Conservation (phyloP, 2,113 vertebrate species). For the Crotophaga sulcirostris region DNA sequence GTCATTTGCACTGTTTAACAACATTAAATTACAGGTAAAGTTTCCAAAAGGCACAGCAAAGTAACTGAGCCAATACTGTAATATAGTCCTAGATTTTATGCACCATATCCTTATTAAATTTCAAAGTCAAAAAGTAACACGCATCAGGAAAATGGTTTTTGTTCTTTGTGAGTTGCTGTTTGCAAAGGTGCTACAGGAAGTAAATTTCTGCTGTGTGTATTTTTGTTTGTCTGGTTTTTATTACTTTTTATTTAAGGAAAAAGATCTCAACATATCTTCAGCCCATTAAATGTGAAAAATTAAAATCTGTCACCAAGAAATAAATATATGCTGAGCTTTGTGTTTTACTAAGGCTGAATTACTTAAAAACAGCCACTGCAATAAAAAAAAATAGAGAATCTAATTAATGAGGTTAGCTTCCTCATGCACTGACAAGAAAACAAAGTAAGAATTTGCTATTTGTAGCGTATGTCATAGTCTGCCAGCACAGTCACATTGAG, state of each 20-base stretch:
- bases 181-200: neutral
- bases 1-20: neutral
- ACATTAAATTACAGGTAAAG: neutral
- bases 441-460: neutral
- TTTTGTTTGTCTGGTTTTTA: too few relatives aligned
- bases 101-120: neutral
- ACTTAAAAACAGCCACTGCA: neutral
- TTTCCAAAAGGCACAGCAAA: neutral
- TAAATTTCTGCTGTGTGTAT: neutral
- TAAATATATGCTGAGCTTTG: neutral
- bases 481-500: neutral
- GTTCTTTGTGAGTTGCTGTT: neutral
- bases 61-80: neutral
- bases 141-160: neutral
- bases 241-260: too few relatives aligned
- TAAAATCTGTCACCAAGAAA: neutral
- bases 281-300: too few relatives aligned
- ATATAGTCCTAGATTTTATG: neutral
- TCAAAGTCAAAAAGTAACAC: neutral
- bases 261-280: too few relatives aligned
- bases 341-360: neutral
- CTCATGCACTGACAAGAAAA: neutral
- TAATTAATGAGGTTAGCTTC: too few relatives aligned
- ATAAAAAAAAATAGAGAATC: too few relatives aligned
- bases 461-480: neutral